These are phyloP conservation scores for Cyprinella venusta DNA, from an alignment of 2,797 vertebrate genomes.

Conservation along the genomic window DNA sequence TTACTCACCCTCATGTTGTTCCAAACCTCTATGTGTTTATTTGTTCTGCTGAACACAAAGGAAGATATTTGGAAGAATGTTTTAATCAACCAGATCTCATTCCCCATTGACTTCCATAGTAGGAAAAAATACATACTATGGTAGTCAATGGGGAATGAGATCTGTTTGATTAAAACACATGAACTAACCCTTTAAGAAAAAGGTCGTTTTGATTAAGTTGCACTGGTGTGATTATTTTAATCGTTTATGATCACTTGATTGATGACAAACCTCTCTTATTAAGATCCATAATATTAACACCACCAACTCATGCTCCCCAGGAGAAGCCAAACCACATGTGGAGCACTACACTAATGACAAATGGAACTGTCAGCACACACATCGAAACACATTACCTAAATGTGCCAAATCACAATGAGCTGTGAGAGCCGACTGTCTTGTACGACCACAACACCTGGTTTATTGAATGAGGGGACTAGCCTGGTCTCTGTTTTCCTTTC, in stretches of 20 bases:
- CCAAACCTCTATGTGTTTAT: too few relatives aligned
- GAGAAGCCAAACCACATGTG: constrained; percentile 30
- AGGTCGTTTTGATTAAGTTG: neutral
- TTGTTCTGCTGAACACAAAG: too few relatives aligned
- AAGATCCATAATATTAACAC: neutral
- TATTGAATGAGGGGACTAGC: constrained; percentile 11
- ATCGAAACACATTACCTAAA: constrained; percentile 37
- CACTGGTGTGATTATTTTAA: constrained; percentile 1
- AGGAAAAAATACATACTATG: too few relatives aligned
- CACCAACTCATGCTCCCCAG: neutral
- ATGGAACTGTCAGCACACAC: constrained; percentile 37
- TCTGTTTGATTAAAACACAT: too few relatives aligned
- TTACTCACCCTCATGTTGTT: too few relatives aligned
- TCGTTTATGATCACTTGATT: constrained; percentile 17
- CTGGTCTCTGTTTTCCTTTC: constrained; percentile 4
- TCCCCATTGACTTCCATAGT: too few relatives aligned
- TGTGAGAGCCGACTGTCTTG: constrained; percentile 27
- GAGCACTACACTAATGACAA: constrained; percentile 13
- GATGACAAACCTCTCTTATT: constrained; percentile 17
- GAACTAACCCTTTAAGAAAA: too few relatives aligned
- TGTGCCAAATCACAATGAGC: constrained; percentile 30
- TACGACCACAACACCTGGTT: constrained; percentile 18
- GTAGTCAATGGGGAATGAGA: too few relatives aligned
- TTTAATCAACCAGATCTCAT: too few relatives aligned
- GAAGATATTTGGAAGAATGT: too few relatives aligned